Evolutionary conservation across 1,140 invertebrate genomes (phyloP), one percentile per base, ranked within the genome.

Genomic region (Carposina sasakii): DNA sequence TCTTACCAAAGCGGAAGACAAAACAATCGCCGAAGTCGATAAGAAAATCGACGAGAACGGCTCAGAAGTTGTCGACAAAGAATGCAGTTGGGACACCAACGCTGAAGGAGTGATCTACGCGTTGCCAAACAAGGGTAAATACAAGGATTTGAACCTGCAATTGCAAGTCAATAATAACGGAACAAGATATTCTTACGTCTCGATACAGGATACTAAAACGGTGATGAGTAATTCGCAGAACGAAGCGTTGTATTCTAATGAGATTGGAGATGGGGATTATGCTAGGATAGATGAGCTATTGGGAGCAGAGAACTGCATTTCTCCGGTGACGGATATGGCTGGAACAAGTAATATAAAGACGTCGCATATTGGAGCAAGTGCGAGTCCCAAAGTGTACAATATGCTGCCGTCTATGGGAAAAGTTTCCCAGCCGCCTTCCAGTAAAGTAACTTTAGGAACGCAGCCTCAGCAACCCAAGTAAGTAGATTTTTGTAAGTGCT

Each of bases 91-190:
- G 81, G 81, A 82, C 28, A 81, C 78, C 3, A 85, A 85, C 31
- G 81, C 81, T 0, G 82, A 85, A 51, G 85, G 83, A 2, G 85
- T 86, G 0, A 86, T 86, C 30, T 86, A 86, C 48, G 85, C 85
- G 15, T 52, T 86, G 30, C 85, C 85, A 0, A 86, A 86, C 40
- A 86, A 86, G 52, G 85, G 85, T 1, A 84, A 84, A 31, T 86
- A 85, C 48, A 85, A 85, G 52, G 85, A 86, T 46, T 55, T 85
- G 28, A 85, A 86, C 53, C 57, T 86, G 12, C 83, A 84, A 30
- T 41, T 86, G 20, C 85, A 86, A 63, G 83, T 86, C 0, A 85
- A 84, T 33, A 85, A 85, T 48, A 79, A 81, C 60, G 82, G 85
- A 1, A 81, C 81, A 3, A 63, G 73, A 23, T 86, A 84, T 45